Percentiles rank a stretch among this genome's conserved stretches.
These are phyloP conservation scores for Netelia virgata DNA, from an alignment of 2,888 invertebrate species.

Conservation along the genomic window DNA sequence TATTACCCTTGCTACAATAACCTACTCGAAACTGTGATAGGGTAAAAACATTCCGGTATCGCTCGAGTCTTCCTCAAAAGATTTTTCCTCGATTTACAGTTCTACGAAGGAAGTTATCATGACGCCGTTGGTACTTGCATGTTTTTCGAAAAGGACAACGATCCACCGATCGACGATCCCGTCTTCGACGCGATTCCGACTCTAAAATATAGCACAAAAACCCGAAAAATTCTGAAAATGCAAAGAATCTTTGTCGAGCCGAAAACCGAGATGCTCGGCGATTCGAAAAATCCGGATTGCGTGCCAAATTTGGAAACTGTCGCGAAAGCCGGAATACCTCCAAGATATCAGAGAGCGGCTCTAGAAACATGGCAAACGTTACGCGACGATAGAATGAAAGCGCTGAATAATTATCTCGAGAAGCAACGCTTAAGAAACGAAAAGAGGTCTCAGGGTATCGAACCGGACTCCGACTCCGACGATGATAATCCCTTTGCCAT, in stretches of 20 bases:
- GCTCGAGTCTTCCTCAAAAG: neutral
- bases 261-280: constrained; percentile 81
- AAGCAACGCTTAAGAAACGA: constrained; percentile 79
- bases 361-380: constrained; percentile 77
- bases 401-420: constrained; percentile 77
- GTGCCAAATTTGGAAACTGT: constrained; percentile 77
- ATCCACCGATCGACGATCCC: constrained; percentile 82
- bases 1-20: too few relatives aligned
- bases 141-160: constrained; percentile 89
- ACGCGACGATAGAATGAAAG: constrained; percentile 76
- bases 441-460: constrained; percentile 77
- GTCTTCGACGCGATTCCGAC: constrained; percentile 87
- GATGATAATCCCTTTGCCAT: constrained; percentile 80
- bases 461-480: constrained; percentile 79
- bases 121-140: constrained; percentile 90
- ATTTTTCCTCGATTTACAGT: constrained; percentile 72
- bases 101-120: constrained; percentile 88
- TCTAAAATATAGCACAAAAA: constrained; percentile 88
- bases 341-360: constrained; percentile 79
- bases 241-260: constrained; percentile 88
- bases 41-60: neutral
- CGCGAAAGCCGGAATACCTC: constrained; percentile 78
- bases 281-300: constrained; percentile 77
- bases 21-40: neutral
- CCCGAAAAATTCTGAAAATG: constrained; percentile 89